Percentiles rank a stretch among this genome's conserved stretches.
Conservation (phyloP, 1,140 invertebrate genomes). For the Trichonephila clavata region DNA sequence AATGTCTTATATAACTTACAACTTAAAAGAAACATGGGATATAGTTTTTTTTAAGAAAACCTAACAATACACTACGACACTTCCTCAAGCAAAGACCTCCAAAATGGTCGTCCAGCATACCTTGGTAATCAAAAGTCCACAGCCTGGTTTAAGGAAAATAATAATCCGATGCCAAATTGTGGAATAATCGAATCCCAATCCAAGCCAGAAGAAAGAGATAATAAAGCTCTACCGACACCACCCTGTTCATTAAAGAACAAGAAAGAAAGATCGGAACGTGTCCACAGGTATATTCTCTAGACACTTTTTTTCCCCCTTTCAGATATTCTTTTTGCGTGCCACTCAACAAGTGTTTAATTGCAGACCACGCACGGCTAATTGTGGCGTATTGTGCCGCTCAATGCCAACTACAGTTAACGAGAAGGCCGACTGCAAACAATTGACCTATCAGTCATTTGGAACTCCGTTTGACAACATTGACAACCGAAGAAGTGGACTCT, state of each 20-base stretch:
- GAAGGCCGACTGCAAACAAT: conserved; percentile 64
- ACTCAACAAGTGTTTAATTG: conserved; percentile 39
- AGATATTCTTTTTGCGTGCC: not conserved
- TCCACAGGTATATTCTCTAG: not conserved
- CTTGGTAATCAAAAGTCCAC: not conserved
- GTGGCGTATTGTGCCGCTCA: conserved; percentile 54
- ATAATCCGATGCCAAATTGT: not conserved
- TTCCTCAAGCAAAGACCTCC: too few relatives aligned
- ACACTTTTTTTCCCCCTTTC: not conserved
- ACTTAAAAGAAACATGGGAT: too few relatives aligned
- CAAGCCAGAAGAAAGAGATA: not conserved
- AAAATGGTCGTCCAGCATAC: not conserved
- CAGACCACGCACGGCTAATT: conserved; percentile 37
- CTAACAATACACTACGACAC: too few relatives aligned
- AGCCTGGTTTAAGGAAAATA: not conserved
- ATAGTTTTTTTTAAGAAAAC: too few relatives aligned
- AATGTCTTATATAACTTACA: too few relatives aligned
- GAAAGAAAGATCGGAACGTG: not conserved
- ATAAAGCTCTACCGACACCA: conserved; percentile 1
- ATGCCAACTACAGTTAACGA: conserved; percentile 35
- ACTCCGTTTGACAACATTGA: conserved; percentile 4
- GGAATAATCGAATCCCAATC: not conserved
- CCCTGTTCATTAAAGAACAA: conserved; percentile 19
- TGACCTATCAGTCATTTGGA: conserved; percentile 55
- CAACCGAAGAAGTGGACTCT: not conserved